Evolutionary conservation across 2,113 vertebrate genomes (phyloP).

Genomic region (human (Homo sapiens)): DNA sequence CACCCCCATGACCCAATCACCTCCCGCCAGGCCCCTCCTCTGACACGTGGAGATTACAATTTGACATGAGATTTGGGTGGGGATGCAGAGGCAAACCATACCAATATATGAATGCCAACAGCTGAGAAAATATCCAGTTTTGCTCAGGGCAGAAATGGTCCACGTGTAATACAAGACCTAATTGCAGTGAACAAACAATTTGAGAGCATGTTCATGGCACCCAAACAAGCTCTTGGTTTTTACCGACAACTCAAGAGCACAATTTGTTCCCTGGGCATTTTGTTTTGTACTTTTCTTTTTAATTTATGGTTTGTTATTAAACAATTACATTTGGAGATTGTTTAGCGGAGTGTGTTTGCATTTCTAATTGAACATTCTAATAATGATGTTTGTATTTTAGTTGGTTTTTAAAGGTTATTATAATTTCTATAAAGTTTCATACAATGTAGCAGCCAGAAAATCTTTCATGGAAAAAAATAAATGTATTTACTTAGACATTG

Average conservation of each 20-base stretch:
- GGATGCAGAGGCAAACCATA: too few species aligned
- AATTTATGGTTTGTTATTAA: constrained; percentile 64
- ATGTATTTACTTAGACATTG: not conserved
- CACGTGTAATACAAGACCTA: fast-evolving
- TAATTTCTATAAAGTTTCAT: constrained; percentile 64
- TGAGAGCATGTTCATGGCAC: fast-evolving
- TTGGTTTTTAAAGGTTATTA: constrained; percentile 72
- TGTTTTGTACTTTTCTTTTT: constrained; percentile 10
- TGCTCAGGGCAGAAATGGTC: fast-evolving
- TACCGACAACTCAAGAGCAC: not conserved
- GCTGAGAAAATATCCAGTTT: not conserved
- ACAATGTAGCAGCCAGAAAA: constrained; percentile 46
- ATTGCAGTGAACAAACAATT: fast-evolving
- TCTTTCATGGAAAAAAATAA: constrained; percentile 40
- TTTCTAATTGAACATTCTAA: constrained; percentile 61
- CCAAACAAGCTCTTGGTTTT: not conserved
- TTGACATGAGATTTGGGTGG: too few species aligned
- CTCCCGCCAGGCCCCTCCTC: too few species aligned
- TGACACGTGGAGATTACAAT: too few species aligned
- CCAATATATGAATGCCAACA: fast-evolving
- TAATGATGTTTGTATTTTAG: constrained; percentile 66
- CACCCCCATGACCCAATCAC: too few species aligned
- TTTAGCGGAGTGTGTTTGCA: constrained; percentile 41
- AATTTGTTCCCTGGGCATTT: not conserved
- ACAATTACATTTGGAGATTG: constrained; percentile 63